Evolutionary conservation across 2,888 invertebrate species (phyloP).

Genomic region (Serrognathus titanus): DNA sequence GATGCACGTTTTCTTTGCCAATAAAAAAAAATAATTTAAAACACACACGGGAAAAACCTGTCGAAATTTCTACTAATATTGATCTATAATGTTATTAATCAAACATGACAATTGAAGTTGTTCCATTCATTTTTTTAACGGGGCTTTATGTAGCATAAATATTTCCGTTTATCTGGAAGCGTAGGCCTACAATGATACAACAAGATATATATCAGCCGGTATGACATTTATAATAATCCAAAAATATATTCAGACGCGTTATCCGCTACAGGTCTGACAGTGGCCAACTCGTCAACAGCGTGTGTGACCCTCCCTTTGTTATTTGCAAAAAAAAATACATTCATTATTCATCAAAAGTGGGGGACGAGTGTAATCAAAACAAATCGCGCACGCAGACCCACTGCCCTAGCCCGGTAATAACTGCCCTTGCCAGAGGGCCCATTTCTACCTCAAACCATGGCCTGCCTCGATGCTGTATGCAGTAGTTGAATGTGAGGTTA

Average conservation of each 20-base stretch:
- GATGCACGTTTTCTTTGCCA: too few species aligned
- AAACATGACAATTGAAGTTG: conserved; percentile 19
- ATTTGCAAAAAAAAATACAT: conserved; percentile 41
- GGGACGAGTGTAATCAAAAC: conserved; percentile 44
- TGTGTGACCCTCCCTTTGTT: conserved; percentile 39
- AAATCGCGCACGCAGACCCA: conserved; percentile 43
- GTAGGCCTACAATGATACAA: conserved; percentile 29
- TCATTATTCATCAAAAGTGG: conserved; percentile 45
- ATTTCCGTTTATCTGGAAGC: conserved; percentile 20
- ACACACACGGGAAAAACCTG: too few species aligned
- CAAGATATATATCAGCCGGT: conserved; percentile 41
- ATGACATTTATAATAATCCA: conserved; percentile 44
- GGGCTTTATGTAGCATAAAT: conserved; percentile 17
- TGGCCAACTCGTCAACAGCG: conserved; percentile 36
- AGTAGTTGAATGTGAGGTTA: background rate
- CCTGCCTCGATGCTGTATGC: conserved; percentile 29
- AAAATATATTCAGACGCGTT: conserved; percentile 37
- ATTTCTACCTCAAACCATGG: conserved; percentile 32
- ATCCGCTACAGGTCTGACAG: conserved; percentile 35
- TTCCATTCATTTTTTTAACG: conserved; percentile 15
- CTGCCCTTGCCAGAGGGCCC: conserved; percentile 32
- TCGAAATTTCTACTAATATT: conserved; percentile 13
- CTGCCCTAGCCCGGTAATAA: conserved; percentile 40
- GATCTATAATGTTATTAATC: conserved; percentile 20
- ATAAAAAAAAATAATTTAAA: too few species aligned